A percentile compares a stretch with the other conserved stretches of the same genome.
Conservation (phyloP, 2,113 vertebrate species). For the Oreotrochilus melanogaster region DNA sequence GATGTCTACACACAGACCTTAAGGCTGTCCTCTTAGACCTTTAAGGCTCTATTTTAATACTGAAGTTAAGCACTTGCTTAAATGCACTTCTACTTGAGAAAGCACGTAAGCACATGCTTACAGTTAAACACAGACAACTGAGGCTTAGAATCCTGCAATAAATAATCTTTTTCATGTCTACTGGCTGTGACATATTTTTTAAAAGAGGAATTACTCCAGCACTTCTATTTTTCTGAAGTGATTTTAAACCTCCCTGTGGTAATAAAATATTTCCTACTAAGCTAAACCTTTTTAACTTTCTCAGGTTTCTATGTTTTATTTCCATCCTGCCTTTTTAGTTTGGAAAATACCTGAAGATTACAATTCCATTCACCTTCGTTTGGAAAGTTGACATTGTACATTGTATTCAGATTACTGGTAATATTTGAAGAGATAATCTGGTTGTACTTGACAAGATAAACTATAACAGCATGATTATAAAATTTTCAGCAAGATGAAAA, state of each 20-base stretch:
- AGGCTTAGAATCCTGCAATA: neutral
- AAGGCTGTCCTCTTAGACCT: neutral
- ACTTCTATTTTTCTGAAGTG: constrained; percentile 1
- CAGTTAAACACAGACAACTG: neutral
- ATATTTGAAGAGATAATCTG: neutral
- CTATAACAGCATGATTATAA: neutral
- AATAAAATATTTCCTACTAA: constrained; percentile 51
- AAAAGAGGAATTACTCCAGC: neutral
- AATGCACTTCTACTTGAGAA: neutral
- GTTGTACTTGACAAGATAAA: neutral
- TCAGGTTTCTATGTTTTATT: neutral
- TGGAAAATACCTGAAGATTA: constrained; percentile 28
- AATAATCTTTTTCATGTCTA: constrained; percentile 20
- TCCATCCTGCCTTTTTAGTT: neutral
- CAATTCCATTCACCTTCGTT: neutral
- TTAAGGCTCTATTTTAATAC: neutral
- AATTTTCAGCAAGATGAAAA: neutral
- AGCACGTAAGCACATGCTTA: neutral
- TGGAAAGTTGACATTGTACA: neutral
- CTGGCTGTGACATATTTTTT: neutral
- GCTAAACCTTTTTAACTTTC: constrained; percentile 23
- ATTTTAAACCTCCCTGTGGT: constrained; percentile 17
- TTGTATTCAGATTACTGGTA: neutral
- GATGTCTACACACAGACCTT: neutral
- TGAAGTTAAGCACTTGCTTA: neutral